Percentiles rank a stretch among this genome's conserved stretches.
Conservation (phyloP, 2,113 vertebrate species). For the Sminthopsis crassicaudata region DNA sequence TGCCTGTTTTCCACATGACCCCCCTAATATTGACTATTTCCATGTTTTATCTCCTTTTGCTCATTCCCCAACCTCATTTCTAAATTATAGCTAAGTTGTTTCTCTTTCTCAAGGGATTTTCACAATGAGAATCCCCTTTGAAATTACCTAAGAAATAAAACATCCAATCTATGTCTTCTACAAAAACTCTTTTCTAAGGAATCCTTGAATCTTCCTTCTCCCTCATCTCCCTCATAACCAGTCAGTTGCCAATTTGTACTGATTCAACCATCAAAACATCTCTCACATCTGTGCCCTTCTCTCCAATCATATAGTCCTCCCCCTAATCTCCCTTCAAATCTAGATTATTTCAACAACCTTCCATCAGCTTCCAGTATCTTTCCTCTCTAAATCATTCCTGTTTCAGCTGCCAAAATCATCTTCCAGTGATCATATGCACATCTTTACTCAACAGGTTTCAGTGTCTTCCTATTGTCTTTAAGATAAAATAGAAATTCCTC, state of each 20-base stretch:
- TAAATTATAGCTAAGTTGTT: not conserved
- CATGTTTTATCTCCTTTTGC: not conserved
- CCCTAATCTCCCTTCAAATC: not conserved
- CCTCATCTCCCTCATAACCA: not conserved
- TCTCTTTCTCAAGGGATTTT: not conserved
- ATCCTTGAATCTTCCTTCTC: not conserved
- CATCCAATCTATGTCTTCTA: not conserved
- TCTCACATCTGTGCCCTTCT: not conserved
- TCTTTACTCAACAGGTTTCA: not conserved
- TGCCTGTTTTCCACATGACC: not conserved
- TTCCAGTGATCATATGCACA: not conserved
- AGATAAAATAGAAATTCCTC: not conserved
- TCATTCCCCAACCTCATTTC: not conserved
- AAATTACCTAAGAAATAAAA: not conserved
- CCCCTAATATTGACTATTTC: not conserved
- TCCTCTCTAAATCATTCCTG: not conserved
- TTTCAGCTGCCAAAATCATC: not conserved
- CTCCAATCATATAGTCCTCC: not conserved
- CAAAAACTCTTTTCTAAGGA: not conserved
- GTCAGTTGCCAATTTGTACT: not conserved
- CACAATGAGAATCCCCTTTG: not conserved
- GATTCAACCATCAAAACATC: not conserved
- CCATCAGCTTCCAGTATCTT: not conserved
- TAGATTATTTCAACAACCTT: not conserved
- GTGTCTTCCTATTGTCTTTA: not conserved